Evolutionary conservation across 2,888 invertebrate genomes (phyloP).

Genomic region (Thelaira solivaga): DNA sequence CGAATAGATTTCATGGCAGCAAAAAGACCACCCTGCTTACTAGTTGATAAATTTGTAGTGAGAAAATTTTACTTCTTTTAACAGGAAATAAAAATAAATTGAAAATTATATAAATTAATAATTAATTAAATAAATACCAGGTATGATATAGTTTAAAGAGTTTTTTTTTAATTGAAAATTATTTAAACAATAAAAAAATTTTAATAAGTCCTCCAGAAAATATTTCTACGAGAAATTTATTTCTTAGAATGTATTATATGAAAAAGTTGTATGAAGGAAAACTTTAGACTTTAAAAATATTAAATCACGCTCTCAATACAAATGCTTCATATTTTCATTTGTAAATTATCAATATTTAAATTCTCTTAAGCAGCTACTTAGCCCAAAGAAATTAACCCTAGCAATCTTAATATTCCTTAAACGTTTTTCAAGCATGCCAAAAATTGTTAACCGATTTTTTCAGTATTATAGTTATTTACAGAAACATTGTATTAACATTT

Average conservation of each 20-base stretch:
- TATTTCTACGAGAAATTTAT: no score
- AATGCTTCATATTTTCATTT: not conserved
- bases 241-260: no score
- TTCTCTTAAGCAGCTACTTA: no score
- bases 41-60: not conserved
- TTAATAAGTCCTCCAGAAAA: no score
- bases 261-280: no score
- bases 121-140: no score
- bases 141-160: no score
- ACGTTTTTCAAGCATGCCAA: not conserved
- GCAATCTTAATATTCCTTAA: not conserved
- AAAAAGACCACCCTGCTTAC: conserved; percentile 43
- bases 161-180: no score
- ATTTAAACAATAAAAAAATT: no score
- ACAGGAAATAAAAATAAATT: not conserved
- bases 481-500: conserved; percentile 4
- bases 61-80: conserved; percentile 23
- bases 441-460: conserved; percentile 8
- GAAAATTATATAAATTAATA: not conserved
- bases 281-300: no score
- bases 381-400: not conserved
- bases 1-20: not conserved
- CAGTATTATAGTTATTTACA: not conserved
- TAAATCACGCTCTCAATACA: no score
- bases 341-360: no score